phyloP scores from a whole-genome alignment of 2,113 vertebrate species.

The Atherinomorus stipes region DNA sequence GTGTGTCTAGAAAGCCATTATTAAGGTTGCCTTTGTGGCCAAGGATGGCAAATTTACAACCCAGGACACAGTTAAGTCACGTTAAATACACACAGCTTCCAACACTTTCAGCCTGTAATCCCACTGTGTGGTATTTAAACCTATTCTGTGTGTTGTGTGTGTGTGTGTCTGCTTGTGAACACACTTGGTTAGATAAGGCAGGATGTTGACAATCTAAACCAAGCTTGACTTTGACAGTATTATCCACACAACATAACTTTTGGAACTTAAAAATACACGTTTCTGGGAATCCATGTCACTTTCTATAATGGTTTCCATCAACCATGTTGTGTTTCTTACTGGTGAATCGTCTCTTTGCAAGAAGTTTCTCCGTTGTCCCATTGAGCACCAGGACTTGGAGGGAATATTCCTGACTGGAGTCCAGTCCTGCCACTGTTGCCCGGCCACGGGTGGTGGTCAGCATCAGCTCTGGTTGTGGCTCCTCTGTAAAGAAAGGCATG shows the following conservation, averaged over 20 bases:
- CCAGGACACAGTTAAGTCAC: neutral
- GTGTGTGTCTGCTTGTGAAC: neutral
- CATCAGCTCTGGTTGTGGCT: conserved; percentile 92
- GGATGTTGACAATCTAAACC: no score
- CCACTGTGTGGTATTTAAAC: conserved; percentile 10
- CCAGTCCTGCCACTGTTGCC: conserved; percentile 90
- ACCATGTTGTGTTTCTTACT: conserved; percentile 82
- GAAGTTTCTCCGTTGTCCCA: conserved; percentile 85
- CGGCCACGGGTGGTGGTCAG: conserved; percentile 91
- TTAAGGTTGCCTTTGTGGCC: conserved; percentile 1
- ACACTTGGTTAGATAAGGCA: no score
- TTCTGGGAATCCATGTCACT: no score
- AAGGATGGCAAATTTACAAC: conserved; percentile 17
- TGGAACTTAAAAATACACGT: no score
- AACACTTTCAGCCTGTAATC: conserved; percentile 40
- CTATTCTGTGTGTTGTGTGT: neutral
- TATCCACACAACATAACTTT: no score
- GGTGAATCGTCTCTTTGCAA: conserved; percentile 91
- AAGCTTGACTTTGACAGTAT: no score
- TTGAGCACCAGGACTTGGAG: conserved; percentile 90
- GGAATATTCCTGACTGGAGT: conserved; percentile 88
- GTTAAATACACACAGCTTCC: conserved; percentile 22
- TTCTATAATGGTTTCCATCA: neutral
- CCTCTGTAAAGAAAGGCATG: conserved; percentile 76
- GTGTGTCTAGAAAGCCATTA: neutral